Evolutionary conservation across 2,888 invertebrate species (phyloP), one percentile per base, ranked within the genome.

Genomic region (Hyppa rectilinea): DNA sequence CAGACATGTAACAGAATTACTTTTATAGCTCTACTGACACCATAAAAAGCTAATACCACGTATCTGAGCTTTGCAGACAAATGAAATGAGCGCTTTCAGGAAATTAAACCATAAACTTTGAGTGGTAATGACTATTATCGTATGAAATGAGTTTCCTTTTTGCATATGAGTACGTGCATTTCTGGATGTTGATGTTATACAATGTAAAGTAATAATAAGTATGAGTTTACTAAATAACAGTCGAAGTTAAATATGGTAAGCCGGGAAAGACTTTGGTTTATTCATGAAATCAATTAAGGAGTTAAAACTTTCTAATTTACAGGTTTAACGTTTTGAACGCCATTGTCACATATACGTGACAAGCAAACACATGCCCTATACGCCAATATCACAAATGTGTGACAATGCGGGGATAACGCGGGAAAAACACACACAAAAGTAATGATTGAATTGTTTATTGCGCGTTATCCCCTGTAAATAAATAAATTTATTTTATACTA

Each of bases 81-180:
- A 92, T 91, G 91, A 88, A 91, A 91, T 88, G 90, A 83, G 83
- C 81, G 88, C 92, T 90, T 91, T 92, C 94, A 95, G 95, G 95
- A 95, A 95, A 95, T 95, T 94, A 95, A 94, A 91, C 92, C 90
- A 93, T 95, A 93, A 94, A 93, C 84, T 83, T 81, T 83, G 87
- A 84, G 88, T 81, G 80, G 88, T 91, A 91, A 93, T 90, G 90
- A 88, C 76, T 85, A 90, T 91, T 90, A 88, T 92, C 85, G 88
- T 72, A 47, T 85, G 77, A 59, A 81, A 82, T 87, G 84, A 86
- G 84, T 85, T 87, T 89, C 87, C 89, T 85, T 85, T 87, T 87
- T 87, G 84, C 87, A 86, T 88, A 87, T 87, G 78, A 83, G 75
- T 50, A 20, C 50, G 56, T 75, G 81, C 38, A 77, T 76, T 79